Percentiles rank a stretch among this genome's conserved stretches.
Conservation (phyloP, 2,888 invertebrate genomes). For the Cetonia aurata region DNA sequence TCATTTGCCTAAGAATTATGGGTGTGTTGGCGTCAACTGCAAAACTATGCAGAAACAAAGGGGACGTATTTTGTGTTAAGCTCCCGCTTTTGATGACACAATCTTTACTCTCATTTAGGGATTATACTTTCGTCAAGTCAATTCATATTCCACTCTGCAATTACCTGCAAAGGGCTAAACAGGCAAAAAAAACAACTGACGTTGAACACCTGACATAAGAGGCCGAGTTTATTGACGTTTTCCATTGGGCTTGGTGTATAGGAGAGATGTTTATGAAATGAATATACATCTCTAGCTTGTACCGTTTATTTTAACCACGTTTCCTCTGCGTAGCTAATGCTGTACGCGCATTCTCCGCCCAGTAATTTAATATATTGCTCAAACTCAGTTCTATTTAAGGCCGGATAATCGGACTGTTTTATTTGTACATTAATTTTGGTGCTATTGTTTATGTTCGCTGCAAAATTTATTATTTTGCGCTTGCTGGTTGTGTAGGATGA, state of each 20-base stretch:
- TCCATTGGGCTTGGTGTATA: too few relatives aligned
- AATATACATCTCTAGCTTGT: background rate
- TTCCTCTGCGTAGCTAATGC: constrained; percentile 8
- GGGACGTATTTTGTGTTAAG: too few relatives aligned
- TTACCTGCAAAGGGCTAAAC: too few relatives aligned
- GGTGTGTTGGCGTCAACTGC: background rate
- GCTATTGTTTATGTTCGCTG: constrained; percentile 11
- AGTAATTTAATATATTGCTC: constrained; percentile 4
- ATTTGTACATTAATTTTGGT: constrained; percentile 7
- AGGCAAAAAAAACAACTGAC: too few relatives aligned
- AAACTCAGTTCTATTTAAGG: constrained; percentile 12
- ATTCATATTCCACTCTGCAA: too few relatives aligned
- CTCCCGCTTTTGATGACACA: too few relatives aligned
- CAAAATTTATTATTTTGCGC: constrained; percentile 12
- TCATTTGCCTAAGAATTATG: constrained; percentile 13
- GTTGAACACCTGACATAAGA: too few relatives aligned
- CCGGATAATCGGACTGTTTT: constrained; percentile 17
- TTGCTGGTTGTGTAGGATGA: constrained; percentile 7
- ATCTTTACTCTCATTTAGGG: too few relatives aligned
- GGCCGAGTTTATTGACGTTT: too few relatives aligned
- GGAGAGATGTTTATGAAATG: too few relatives aligned
- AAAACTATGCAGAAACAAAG: background rate
- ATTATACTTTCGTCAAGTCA: too few relatives aligned
- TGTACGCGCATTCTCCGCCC: background rate
- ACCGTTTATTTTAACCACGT: background rate